Evolutionary conservation across 1,140 invertebrate species (phyloP), one percentile per base, ranked within the genome.

Genomic region (Liolophura sinensis): DNA sequence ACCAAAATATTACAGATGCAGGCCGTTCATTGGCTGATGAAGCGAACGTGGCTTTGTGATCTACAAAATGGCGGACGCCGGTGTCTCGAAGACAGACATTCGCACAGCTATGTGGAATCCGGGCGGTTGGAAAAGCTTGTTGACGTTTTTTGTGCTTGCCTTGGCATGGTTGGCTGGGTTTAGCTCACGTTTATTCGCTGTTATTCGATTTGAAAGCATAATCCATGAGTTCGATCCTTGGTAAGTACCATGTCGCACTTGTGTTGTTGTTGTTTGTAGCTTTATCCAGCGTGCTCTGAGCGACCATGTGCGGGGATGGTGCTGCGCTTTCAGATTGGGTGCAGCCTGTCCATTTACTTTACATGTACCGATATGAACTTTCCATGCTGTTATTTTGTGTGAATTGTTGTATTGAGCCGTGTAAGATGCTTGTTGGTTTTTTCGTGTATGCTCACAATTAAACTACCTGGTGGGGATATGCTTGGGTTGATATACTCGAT

Each of bases 201-300:
- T 99, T 57, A 98, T 99, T 78, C 90, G 97, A 68, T 99, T 99
- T 85, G 98, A 99, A 87, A 98, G 95, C 87, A 99, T 99, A 78
- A 99, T 99, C 83, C 98, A 99, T 85, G 98, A 99, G 86, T 99
- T 99, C 84, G 98, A 99, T 88, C 98, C 98, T 83, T 99, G 97
- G 96, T 97, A 88, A 89, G 91, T 84, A 50, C 20, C 7, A 52
- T 46, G n/a, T 40, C 31, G 31, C 31, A 40, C 31, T 40, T 40
- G 31, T 40, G 31, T 40, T 40, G 31, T 40, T 40, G 31, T 40
- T 40, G 31, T 40, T 24, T 59, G n/a, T 15, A 24, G 27, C 20
- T n/a, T 51, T n/a, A 24, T n/a, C 57, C 57, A 54, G 52, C n/a
- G 12, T 20, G 52, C n/a, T 20, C 52, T 20, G n/a, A 54, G 24